Conservation (phyloP, 1,140 invertebrate genomes). For the Drosophila takahashii region DNA sequence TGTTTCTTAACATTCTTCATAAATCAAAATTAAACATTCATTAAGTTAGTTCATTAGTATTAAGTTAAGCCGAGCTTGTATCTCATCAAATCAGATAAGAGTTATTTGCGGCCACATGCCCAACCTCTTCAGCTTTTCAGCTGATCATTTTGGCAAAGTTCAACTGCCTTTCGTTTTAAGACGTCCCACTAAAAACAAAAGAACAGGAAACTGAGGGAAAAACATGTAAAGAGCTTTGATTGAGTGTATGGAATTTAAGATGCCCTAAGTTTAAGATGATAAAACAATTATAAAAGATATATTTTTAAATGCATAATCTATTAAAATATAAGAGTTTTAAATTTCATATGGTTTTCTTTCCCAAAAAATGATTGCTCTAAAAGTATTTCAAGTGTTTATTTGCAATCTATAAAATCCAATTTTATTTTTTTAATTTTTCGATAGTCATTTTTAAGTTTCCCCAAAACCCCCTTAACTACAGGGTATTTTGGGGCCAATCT, state of each 20-base stretch:
- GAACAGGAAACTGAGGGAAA: slow-evolving; percentile 32
- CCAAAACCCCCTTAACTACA: neutral
- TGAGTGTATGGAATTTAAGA: neutral
- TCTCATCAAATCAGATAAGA: slow-evolving; percentile 40
- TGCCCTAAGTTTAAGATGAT: slow-evolving; percentile 1
- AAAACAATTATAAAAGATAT: too few relatives aligned
- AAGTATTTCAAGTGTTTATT: neutral
- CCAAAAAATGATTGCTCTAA: neutral
- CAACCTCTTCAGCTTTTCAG: slow-evolving; percentile 18
- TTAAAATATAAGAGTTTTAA: too few relatives aligned
- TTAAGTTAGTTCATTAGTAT: slow-evolving; percentile 20
- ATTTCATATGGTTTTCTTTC: too few relatives aligned
- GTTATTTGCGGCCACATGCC: slow-evolving; percentile 24
- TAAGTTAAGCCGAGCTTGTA: slow-evolving; percentile 7
- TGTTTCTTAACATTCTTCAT: neutral
- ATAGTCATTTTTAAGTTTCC: neutral
- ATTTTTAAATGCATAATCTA: too few relatives aligned
- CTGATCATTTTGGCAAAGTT: slow-evolving; percentile 47
- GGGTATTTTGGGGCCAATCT: slow-evolving; percentile 40
- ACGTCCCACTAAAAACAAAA: slow-evolving; percentile 57
- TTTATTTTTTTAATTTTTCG: neutral
- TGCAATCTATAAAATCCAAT: neutral
- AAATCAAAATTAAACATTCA: slow-evolving; percentile 21
- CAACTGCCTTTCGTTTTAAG: slow-evolving; percentile 56
- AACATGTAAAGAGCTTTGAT: slow-evolving; percentile 3